Conservation (phyloP, 1,140 invertebrate genomes). For the Lasaia peninsularis region DNA sequence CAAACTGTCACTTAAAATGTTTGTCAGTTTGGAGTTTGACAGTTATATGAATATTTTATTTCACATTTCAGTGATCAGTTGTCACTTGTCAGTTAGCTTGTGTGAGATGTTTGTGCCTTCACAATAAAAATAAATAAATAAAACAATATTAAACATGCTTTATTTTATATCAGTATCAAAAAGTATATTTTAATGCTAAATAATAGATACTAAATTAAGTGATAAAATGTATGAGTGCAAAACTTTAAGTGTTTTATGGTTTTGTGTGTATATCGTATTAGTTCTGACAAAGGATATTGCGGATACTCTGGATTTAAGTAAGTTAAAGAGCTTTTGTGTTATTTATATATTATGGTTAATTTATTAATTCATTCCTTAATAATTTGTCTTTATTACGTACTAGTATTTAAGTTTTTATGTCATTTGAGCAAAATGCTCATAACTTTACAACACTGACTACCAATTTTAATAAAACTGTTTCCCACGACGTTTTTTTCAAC, state of each 20-base stretch:
- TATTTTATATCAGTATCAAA: not conserved
- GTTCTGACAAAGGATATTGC: conserved; percentile 57
- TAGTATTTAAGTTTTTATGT: too few species aligned
- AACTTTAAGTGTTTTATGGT: conserved; percentile 46
- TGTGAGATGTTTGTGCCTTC: conserved; percentile 8
- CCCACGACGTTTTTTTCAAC: too few species aligned
- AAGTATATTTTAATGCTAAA: not conserved
- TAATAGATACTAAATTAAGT: conserved; percentile 9
- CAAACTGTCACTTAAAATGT: too few species aligned
- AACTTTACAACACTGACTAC: too few species aligned
- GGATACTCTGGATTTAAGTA: conserved; percentile 53
- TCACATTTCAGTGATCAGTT: too few species aligned
- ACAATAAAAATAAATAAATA: conserved; percentile 7
- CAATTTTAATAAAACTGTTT: too few species aligned
- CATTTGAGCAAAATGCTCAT: too few species aligned
- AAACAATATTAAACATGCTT: conserved; percentile 1
- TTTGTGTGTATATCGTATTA: conserved; percentile 53
- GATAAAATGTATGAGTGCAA: conserved; percentile 19
- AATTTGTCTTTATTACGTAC: not conserved
- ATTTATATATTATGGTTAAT: not conserved
- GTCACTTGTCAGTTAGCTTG: not conserved
- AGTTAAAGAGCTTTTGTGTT: conserved; percentile 30
- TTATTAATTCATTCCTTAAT: not conserved
- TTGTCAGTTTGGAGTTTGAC: too few species aligned
- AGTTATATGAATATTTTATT: too few species aligned